Base-by-base conservation (phyloP, 2,797 vertebrate genomes). In the Mus minutoides region DNA sequence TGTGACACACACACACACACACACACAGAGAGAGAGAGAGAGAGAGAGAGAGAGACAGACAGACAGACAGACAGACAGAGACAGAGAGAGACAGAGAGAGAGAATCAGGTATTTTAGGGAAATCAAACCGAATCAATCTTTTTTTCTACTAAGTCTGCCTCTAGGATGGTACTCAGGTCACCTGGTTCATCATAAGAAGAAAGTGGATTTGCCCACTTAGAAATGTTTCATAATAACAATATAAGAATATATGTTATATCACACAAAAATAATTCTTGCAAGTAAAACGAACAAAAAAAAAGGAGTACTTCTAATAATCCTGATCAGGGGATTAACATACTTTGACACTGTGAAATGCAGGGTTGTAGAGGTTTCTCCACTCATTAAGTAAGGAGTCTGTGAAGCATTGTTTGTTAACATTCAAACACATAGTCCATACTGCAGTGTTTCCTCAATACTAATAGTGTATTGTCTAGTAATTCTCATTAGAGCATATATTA, bases 171-270 rank as follows among this genome's bases (percentile, higher is more conserved):
- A 69, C 12, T 37, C 6, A 37, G 21, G 43, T 52, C 84, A 69
- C 46, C 6, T 52, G 7, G 34, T n/a, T n/a, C 22, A 71, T 34
- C 8, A 37, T n/a, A 71, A n/a, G 7, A 71, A n/a, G 7, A 49
- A 87, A 54, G 13, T 87, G 8, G 34, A n/a, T 37, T 71, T 71
- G 5, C 13, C 31, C 64, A 52, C 6, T 6, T 12, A 54, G 40
- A 62, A 85, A 49, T 49, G 16, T 49, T 49, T 49, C 60, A 24
- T 2, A 67, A 24, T 67, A 67, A 67, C 14, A 73, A 40, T 73
- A 73, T 73, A 73, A 24, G 24, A 85, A 67, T 92, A 87, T 77
- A 69, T 96, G 62, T 34, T 87, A 21, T 62, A 46, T 90, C 54
- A 5, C 79, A 67, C 43, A 79, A 54, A 88, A 49, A 62, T 29